Percentiles rank a stretch among this genome's conserved stretches.
phyloP scores from a whole-genome alignment of 23 tunicate species.

The Aplidium turbinatum region DNA sequence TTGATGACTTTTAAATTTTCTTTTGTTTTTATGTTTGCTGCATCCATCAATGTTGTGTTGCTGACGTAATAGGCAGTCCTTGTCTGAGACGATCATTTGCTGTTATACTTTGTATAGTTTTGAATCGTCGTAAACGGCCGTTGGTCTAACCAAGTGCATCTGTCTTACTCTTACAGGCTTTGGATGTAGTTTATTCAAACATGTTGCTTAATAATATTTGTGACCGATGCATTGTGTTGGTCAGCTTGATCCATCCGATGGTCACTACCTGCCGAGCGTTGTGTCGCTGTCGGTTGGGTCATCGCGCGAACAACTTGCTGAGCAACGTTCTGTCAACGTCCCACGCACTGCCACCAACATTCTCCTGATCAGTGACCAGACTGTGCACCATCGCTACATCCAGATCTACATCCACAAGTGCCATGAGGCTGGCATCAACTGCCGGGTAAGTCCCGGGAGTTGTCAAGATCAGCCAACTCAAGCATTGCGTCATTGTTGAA shows the following conservation, averaged over 20 bases:
- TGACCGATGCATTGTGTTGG: too few species aligned
- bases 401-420: conserved; percentile 51
- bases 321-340: conserved; percentile 34
- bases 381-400: conserved; percentile 20
- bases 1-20: too few species aligned
- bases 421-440: conserved; percentile 62
- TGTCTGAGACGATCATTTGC: too few species aligned
- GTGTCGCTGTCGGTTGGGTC: conserved; percentile 38
- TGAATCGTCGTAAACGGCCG: not conserved
- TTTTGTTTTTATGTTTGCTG: too few species aligned
- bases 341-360: conserved; percentile 57
- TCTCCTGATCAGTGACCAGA: conserved; percentile 48
- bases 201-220: too few species aligned
- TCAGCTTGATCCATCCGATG: conserved; percentile 63
- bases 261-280: conserved; percentile 62
- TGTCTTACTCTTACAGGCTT: too few species aligned
- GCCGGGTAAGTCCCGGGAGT: conserved; percentile 64
- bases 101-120: not conserved
- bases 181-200: too few species aligned
- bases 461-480: too few species aligned
- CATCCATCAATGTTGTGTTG: too few species aligned
- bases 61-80: too few species aligned
- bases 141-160: not conserved
- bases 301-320: conserved; percentile 19
- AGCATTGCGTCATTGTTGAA: too few species aligned